A percentile compares a stretch with the other conserved stretches of the same genome.
These are phyloP conservation scores for Saimiri boliviensis DNA, from an alignment of 2,113 vertebrate genomes.

Conservation along the genomic window DNA sequence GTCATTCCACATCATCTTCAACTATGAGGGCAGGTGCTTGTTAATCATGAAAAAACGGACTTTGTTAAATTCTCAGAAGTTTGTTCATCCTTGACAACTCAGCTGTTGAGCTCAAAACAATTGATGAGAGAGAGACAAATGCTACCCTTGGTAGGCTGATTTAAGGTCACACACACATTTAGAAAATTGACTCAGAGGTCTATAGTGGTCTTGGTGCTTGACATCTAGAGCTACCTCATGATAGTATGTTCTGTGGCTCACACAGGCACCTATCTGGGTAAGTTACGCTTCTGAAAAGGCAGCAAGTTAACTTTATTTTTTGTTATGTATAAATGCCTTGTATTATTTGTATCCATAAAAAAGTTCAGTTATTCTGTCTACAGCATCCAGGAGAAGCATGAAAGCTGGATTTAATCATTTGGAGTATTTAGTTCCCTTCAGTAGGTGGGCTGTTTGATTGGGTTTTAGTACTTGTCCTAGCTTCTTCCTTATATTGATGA, in stretches of 20 bases:
- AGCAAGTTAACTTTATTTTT: not conserved
- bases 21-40: not conserved
- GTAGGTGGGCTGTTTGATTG: not conserved
- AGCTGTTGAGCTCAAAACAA: not conserved
- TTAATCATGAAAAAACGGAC: not conserved
- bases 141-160: not conserved
- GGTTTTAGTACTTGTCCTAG: not conserved
- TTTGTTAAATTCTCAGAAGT: conserved; percentile 9
- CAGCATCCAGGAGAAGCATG: not conserved
- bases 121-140: not conserved
- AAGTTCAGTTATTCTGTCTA: not conserved
- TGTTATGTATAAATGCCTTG: not conserved
- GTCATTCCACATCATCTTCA: not conserved
- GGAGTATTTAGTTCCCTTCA: not conserved
- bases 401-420: not conserved
- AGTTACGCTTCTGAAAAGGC: not conserved
- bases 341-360: not conserved
- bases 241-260: not conserved
- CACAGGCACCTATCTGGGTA: not conserved
- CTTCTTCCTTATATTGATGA: not conserved
- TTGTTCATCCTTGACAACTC: not conserved
- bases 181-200: not conserved
- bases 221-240: not conserved
- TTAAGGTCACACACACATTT: not conserved
- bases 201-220: not conserved